phyloP scores from a whole-genome alignment of 2,888 invertebrate species.

The Synergus itoensis region DNA sequence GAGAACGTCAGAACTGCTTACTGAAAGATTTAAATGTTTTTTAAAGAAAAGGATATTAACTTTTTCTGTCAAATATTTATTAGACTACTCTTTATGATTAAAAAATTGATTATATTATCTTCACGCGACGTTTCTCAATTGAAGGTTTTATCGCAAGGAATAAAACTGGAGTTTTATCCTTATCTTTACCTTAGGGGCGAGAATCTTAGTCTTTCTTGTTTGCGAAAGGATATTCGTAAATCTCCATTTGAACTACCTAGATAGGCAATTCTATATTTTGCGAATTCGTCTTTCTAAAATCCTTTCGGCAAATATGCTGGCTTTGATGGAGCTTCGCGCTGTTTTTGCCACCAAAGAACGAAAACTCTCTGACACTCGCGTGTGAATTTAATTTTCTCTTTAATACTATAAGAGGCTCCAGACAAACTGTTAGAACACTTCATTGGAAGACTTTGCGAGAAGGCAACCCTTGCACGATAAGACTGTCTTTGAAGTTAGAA shows the following conservation, averaged over 20 bases:
- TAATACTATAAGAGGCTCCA: too few relatives aligned
- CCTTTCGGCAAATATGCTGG: background rate
- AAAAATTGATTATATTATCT: background rate
- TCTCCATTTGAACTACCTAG: background rate
- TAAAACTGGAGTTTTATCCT: background rate
- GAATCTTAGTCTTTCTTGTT: background rate
- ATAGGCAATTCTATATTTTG: slow-evolving; percentile 1
- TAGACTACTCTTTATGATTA: background rate
- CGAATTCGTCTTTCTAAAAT: background rate
- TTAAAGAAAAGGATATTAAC: background rate
- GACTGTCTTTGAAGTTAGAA: too few relatives aligned
- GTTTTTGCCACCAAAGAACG: background rate
- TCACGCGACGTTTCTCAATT: background rate
- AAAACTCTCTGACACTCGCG: background rate
- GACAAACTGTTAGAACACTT: too few relatives aligned
- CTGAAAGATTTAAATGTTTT: background rate
- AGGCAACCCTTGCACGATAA: too few relatives aligned
- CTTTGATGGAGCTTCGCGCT: background rate
- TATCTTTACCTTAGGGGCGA: background rate
- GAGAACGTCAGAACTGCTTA: background rate
- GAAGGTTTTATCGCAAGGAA: background rate
- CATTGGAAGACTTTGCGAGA: too few relatives aligned
- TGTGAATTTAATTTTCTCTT: too few relatives aligned
- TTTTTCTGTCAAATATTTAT: background rate
- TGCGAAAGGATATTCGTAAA: background rate